Evolutionary conservation across 2,113 vertebrate genomes (phyloP).

Genomic region (Camelus dromedarius): DNA sequence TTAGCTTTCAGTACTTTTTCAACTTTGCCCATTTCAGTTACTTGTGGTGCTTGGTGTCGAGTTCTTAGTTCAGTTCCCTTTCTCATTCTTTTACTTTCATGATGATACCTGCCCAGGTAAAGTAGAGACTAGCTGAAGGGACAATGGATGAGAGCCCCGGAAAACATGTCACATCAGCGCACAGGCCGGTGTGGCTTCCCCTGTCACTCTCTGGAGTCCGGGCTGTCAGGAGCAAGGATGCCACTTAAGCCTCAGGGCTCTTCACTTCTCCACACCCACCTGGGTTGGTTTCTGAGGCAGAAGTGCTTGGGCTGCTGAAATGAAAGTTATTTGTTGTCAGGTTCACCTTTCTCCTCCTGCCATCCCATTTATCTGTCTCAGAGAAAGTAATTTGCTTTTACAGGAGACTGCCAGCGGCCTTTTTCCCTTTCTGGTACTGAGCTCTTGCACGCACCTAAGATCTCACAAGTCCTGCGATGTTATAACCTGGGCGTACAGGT

Average conservation of each 20-base stretch:
- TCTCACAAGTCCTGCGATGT: neutral
- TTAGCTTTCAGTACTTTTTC: neutral
- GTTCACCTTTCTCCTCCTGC: neutral
- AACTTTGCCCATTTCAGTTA: neutral
- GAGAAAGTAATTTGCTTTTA: conserved; percentile 22
- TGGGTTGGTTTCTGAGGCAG: neutral
- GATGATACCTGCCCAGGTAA: neutral
- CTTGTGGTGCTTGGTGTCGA: neutral
- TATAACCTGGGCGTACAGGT: neutral
- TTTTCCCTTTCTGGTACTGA: neutral
- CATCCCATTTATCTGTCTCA: neutral
- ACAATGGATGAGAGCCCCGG: neutral
- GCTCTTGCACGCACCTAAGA: neutral
- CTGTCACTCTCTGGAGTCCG: neutral
- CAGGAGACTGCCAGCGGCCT: neutral
- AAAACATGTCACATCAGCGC: neutral
- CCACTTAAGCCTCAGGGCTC: neutral
- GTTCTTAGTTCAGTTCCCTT: neutral
- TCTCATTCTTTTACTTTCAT: neutral
- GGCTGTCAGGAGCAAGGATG: neutral
- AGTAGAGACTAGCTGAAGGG: neutral
- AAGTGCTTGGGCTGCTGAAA: neutral
- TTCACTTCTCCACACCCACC: neutral
- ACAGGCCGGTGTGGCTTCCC: neutral
- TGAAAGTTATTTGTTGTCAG: neutral